Evolutionary conservation across 2,113 vertebrate genomes (phyloP), one percentile per base, ranked within the genome.

Genomic region (Nesogale talazaci): DNA sequence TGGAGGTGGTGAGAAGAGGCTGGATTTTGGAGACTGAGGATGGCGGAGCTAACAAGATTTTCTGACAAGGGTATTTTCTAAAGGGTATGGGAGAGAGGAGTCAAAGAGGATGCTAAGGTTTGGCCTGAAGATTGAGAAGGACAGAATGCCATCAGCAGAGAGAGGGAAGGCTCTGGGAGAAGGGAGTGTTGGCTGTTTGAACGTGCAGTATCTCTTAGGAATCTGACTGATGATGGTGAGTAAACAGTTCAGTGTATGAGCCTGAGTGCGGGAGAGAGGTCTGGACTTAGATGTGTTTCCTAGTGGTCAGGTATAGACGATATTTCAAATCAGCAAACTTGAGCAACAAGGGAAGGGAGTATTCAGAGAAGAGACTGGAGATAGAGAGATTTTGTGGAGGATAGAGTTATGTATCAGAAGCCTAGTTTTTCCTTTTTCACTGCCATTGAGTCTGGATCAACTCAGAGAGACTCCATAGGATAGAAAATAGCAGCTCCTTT

Each of bases 61-160:
- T 67, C 79, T 67, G 77, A 61, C 23, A 56, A 57, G n/a, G n/a
- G n/a, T n/a, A n/a, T n/a, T n/a, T n/a, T 4, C 46, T 52, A 52
- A 12, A 92, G 17, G 22, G 6, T 36, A 84, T 67, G 34, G 76
- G 17, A 89, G 75, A 79, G 63, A 61, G 70, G 72, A 76, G 34
- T 72, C 67, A 57, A 75, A 72, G 40, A 29, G 61, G 36, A 83
- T 1, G 1, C 16, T 46, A 77, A 89, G 29, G 29, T 59, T 65
- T 87, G 25, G 65, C 22, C 70, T 74, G 38, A 91, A n/a, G 3
- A 52, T 81, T 29, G 23, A 42, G 78, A 75, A 93, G 59, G 34
- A 90, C 25, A 23, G n/a, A n/a, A n/a, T n/a, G n/a, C n/a, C n/a
- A n/a, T n/a, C n/a, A n/a, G n/a, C n/a, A n/a, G n/a, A 25, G 4